Conservation (phyloP, 2,113 vertebrate genomes). For the Zosterops japonicus region DNA sequence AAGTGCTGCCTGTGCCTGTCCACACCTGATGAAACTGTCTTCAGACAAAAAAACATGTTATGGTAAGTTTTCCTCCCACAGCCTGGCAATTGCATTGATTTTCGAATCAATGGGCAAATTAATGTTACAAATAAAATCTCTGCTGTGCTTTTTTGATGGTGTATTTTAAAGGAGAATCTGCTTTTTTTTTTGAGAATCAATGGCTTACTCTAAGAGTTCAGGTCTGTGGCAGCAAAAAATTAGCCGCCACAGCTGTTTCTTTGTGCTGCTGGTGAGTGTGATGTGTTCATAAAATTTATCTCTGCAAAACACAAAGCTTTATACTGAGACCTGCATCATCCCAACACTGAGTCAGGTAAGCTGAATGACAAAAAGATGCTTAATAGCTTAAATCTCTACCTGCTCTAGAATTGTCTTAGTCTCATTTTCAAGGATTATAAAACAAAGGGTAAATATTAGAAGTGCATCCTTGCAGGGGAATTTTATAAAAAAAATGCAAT, state of each 20-base stretch:
- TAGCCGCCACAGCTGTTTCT: not conserved
- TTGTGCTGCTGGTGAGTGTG: not conserved
- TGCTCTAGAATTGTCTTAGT: constrained; percentile 7
- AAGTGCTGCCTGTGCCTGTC: constrained; percentile 90
- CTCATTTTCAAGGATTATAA: constrained; percentile 38
- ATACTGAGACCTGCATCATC: not conserved
- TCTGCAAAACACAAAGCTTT: constrained; percentile 50
- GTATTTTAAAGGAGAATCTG: not conserved
- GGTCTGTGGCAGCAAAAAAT: too few species aligned
- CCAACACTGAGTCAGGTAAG: constrained; percentile 38
- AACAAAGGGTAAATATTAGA: not conserved
- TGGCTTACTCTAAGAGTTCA: not conserved
- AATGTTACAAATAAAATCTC: not conserved
- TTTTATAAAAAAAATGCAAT: not conserved
- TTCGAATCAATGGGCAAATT: not conserved
- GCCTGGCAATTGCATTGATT: not conserved
- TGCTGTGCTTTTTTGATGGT: not conserved
- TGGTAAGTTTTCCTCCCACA: constrained; percentile 76
- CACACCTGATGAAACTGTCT: constrained; percentile 95
- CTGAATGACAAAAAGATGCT: not conserved
- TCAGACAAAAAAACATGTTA: constrained; percentile 89
- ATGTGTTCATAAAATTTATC: constrained; percentile 48
- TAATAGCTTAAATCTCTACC: constrained; percentile 30
- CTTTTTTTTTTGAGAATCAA: not conserved
- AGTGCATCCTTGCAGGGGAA: not conserved